phyloP scores from a whole-genome alignment of 2,888 invertebrate genomes.

The Operophtera brumata region DNA sequence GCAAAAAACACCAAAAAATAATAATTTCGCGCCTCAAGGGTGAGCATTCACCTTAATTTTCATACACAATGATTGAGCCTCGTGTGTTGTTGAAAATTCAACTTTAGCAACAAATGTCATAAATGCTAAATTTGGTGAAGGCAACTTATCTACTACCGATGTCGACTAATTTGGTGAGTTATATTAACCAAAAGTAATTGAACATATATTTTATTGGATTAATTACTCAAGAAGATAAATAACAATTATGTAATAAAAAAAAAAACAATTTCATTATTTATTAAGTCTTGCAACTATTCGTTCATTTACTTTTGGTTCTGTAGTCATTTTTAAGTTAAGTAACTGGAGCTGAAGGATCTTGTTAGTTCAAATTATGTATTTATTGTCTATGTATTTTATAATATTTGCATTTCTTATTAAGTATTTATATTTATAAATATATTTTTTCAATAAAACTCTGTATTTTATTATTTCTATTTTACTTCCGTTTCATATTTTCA shows the following conservation, averaged over 20 bases:
- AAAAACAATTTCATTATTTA: too few species aligned
- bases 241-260: not conserved
- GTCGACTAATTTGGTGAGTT: constrained; percentile 5
- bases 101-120: constrained; percentile 7
- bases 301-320: not conserved
- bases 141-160: not conserved
- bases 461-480: constrained; percentile 16
- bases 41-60: too few species aligned
- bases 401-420: not conserved
- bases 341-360: not conserved
- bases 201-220: not conserved
- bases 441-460: constrained; percentile 6
- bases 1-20: too few species aligned
- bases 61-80: too few species aligned
- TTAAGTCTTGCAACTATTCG: not conserved
- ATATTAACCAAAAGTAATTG: not conserved
- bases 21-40: too few species aligned
- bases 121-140: not conserved
- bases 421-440: constrained; percentile 6
- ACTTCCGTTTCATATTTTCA: constrained; percentile 24
- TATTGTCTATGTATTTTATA: not conserved
- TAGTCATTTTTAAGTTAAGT: not conserved
- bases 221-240: not conserved
- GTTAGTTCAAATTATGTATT: not conserved
- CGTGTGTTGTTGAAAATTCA: too few species aligned